Base-by-base conservation (phyloP, 2,888 invertebrate species). In the Hydriomena furcata region DNA sequence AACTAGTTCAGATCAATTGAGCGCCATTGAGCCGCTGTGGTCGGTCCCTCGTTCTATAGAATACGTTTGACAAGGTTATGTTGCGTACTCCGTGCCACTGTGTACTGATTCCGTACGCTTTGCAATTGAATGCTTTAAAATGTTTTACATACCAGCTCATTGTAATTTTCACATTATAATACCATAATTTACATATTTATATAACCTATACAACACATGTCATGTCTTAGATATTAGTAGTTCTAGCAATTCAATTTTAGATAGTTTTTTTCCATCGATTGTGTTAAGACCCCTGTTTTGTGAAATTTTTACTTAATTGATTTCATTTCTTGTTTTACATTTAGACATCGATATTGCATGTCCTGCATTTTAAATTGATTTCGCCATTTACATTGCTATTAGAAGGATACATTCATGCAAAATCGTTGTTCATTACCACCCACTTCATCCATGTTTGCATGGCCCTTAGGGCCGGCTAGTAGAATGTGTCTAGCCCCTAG, bases 401-500 rank as follows among this genome's bases (percentile, higher is more conserved):
- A n/a, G n/a, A n/a, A n/a, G n/a, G n/a, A n/a, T n/a, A n/a, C n/a
- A 3, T 28, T 40, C 32, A 17, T 79, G 71, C 73, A 70, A 70
- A 70, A 71, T 71, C 64, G 67, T 56, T 61, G 62, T 63, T 71
- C 63, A 17, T 43, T 47, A 53, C 54, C 67, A 63, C 65, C 73
- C 70, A 66, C 67, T 63, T 73, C 71, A 78, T 77, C 71, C 81
- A 74, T 79, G 67, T 71, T 58, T 79, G 89, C 90, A 89, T 88
- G 80, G 86, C 80, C 85, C 75, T 65, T 84, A 84, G 78, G 82
- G 84, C 82, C 83, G 82, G 86, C 86, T 82, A 70, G 87, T 88
- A 89, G 88, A 84, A 78, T 82, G 82, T 89, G 84, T 89, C 84
- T 90, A 90, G 89, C 88, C 81, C 87, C 82, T 89, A 90, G 90